Conservation (phyloP, 2,888 invertebrate species). For the Callimorpha dominula region DNA sequence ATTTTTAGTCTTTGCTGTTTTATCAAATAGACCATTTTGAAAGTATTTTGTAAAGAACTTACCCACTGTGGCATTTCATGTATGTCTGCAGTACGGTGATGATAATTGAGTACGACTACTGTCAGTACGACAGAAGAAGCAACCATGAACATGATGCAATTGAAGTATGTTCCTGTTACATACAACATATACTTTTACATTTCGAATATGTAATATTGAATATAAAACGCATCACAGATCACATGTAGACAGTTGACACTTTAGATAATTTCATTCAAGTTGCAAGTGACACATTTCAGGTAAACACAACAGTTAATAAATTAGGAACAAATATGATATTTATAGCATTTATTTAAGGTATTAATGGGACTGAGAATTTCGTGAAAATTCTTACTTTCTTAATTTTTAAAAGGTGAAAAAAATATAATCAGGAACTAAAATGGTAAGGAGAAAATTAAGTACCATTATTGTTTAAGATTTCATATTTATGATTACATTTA, state of each 20-base stretch:
- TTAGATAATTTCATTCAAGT: background rate
- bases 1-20: background rate
- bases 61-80: slow-evolving; percentile 99
- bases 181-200: slow-evolving; percentile 47
- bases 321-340: background rate
- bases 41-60: slow-evolving; percentile 69
- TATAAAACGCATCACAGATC: background rate
- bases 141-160: slow-evolving; percentile 99
- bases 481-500: slow-evolving; percentile 42
- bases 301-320: background rate
- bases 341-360: background rate
- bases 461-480: slow-evolving; percentile 41
- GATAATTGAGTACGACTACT: slow-evolving; percentile 98
- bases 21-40: background rate
- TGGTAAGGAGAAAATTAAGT: slow-evolving; percentile 72
- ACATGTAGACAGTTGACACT: background rate
- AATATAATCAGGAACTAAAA: slow-evolving; percentile 37
- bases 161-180: slow-evolving; percentile 97
- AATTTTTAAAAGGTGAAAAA: background rate
- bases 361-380: background rate
- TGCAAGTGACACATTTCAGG: background rate
- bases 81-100: slow-evolving; percentile 98
- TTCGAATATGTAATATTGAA: slow-evolving; percentile 10
- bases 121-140: slow-evolving; percentile 99
- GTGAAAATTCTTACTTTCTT: background rate